phyloP scores from a whole-genome alignment of 2,113 vertebrate genomes.

The Ameiurus melas region DNA sequence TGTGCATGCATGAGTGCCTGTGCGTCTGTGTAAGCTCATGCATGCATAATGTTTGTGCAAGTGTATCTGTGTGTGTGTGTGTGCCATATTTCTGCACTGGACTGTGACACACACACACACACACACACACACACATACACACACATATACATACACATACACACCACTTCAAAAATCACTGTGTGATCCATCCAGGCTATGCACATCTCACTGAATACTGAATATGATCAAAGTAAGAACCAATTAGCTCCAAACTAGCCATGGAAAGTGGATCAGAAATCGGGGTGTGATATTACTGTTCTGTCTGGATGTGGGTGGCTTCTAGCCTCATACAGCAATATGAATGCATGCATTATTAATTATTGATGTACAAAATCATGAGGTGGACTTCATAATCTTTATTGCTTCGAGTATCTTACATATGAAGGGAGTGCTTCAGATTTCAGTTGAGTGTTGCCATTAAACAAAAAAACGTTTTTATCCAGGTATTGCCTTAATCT shows the following conservation, averaged over 20 bases:
- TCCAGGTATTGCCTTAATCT: slow-evolving; percentile 6
- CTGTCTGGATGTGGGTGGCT: slow-evolving; percentile 7
- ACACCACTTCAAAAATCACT: slow-evolving; percentile 36
- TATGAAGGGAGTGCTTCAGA: background rate
- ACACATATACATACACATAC: background rate
- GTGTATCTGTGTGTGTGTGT: slow-evolving; percentile 5
- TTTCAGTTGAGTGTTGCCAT: background rate
- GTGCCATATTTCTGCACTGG: background rate
- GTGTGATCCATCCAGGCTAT: slow-evolving; percentile 28
- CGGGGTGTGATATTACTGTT: slow-evolving; percentile 19
- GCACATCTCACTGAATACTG: slow-evolving; percentile 10
- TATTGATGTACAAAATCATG: slow-evolving; percentile 13
- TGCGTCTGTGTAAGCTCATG: slow-evolving; percentile 26
- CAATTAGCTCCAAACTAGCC: slow-evolving; percentile 38
- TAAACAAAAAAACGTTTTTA: background rate
- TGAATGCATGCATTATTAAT: slow-evolving; percentile 37
- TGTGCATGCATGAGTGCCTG: background rate
- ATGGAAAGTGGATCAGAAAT: slow-evolving; percentile 41
- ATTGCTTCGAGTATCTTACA: background rate
- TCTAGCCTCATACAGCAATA: slow-evolving; percentile 11
- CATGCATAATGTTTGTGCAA: slow-evolving; percentile 28
- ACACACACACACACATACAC: slow-evolving; percentile 7
- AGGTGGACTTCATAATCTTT: slow-evolving; percentile 17
- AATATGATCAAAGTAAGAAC: slow-evolving; percentile 44
- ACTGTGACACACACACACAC: background rate